Evolutionary conservation across 2,113 vertebrate genomes (phyloP).

Genomic region (Azemiops feae): DNA sequence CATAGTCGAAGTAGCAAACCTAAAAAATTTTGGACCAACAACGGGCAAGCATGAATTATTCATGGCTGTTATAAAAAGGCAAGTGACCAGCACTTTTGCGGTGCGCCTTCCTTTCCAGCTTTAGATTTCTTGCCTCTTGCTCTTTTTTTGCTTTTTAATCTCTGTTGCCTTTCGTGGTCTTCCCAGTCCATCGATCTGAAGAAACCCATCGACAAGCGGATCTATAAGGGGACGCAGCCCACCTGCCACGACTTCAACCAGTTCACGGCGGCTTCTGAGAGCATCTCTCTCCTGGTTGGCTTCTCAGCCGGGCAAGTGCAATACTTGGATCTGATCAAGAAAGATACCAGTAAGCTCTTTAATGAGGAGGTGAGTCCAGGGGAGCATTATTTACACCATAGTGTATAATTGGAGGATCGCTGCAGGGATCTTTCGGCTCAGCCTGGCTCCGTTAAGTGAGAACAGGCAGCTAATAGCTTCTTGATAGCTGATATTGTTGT

Average conservation of each 20-base stretch:
- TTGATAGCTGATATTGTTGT: background rate
- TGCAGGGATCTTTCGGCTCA: background rate
- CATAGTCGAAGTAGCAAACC: background rate
- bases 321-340: constrained; percentile 90
- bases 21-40: background rate
- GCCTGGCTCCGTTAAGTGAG: background rate
- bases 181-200: constrained; percentile 86
- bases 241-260: constrained; percentile 95
- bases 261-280: constrained; percentile 83
- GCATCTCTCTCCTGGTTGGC: constrained; percentile 86
- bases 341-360: constrained; percentile 88
- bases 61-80: background rate
- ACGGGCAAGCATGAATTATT: background rate
- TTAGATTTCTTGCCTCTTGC: background rate
- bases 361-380: constrained; percentile 84
- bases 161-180: background rate
- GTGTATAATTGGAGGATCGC: background rate
- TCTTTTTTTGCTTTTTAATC: background rate
- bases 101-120: background rate
- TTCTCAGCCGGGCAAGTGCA: constrained; percentile 91
- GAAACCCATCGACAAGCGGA: constrained; percentile 89
- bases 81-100: rapidly evolving
- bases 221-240: constrained; percentile 91
- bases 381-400: background rate
- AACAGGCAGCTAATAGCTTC: background rate